A percentile compares a stretch with the other conserved stretches of the same genome.
These are phyloP conservation scores for Corythoichthys intestinalis DNA, from an alignment of 2,113 vertebrate genomes.

Conservation along the genomic window DNA sequence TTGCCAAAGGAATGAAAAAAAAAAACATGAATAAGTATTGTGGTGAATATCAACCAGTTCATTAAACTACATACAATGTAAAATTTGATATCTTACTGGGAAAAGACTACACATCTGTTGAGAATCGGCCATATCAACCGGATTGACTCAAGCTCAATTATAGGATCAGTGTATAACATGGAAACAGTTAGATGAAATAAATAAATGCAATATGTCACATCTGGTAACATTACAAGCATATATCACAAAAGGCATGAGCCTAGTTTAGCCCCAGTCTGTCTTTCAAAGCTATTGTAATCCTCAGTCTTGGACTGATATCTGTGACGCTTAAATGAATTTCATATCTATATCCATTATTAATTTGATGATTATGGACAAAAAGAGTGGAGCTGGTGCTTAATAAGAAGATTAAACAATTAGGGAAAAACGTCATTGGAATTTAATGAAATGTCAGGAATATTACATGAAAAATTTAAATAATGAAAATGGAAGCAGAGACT, in stretches of 20 bases:
- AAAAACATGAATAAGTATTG: background rate
- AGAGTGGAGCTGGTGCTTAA: constrained; percentile 65
- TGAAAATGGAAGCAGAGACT: constrained; percentile 32
- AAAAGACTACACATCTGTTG: background rate
- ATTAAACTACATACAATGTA: no score
- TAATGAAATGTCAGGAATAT: constrained; percentile 62
- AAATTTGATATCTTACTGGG: background rate
- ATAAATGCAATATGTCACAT: background rate
- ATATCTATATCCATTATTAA: constrained; percentile 69
- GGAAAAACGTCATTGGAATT: constrained; percentile 67
- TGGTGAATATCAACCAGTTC: no score
- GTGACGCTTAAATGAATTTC: constrained; percentile 53
- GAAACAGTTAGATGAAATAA: background rate
- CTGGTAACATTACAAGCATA: background rate
- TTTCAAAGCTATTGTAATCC: constrained; percentile 27
- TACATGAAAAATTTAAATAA: constrained; percentile 39
- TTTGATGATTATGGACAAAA: constrained; percentile 69
- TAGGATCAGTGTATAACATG: background rate
- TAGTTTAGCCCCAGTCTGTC: constrained; percentile 12
- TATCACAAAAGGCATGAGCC: constrained; percentile 28
- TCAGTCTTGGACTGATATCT: constrained; percentile 40
- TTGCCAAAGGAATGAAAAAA: background rate
- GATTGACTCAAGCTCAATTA: background rate
- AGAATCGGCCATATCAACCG: background rate
- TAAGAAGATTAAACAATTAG: constrained; percentile 68